Evolutionary conservation across 2,888 invertebrate species (phyloP), one percentile per base, ranked within the genome.

Genomic region (Electrophaes corylata): DNA sequence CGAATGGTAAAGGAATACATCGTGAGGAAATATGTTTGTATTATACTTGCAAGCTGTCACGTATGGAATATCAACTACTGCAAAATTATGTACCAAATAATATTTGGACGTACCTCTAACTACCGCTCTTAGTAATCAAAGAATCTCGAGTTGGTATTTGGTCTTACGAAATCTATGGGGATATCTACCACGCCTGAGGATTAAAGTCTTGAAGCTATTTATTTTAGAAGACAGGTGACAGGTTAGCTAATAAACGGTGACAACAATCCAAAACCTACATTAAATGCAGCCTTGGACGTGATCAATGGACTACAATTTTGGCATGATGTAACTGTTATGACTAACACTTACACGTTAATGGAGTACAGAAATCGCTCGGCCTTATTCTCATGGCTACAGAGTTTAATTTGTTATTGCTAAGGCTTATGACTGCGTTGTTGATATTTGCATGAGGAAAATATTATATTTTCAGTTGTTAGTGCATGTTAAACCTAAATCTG

Each of bases 251-350:
- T 23, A 23, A 23, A 23, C 4, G 40, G 39, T 43, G 39, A 60
- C 51, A 56, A 60, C 61, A 60, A 56, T 41, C 45, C 56, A 48
- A 55, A 62, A 56, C 40, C 53, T 59, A 65, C 62, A 64, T 66
- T 64, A 55, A 55, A 47, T 35, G 43, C 35, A 53, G 52, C 67
- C 69, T 70, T 67, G 66, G 55, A 64, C 64, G 56, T 63, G 64
- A 69, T 69, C 49, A 64, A 67, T 68, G 65, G 46, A 46, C 57
- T 29, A 57, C 40, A 60, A 64, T 67, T 62, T 64, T 54, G 53
- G 56, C 53, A 51, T 70, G 69, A 67, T 66, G 67, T 70, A 66
- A 70, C 57, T 57, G 23, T 46, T 47, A 62, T 65, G 67, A 65
- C 51, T 67, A 65, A 65, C 60, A 58, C 51, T 20, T 20, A 14